Conservation (phyloP, 2,113 vertebrate species). For the Petroica traversi region DNA sequence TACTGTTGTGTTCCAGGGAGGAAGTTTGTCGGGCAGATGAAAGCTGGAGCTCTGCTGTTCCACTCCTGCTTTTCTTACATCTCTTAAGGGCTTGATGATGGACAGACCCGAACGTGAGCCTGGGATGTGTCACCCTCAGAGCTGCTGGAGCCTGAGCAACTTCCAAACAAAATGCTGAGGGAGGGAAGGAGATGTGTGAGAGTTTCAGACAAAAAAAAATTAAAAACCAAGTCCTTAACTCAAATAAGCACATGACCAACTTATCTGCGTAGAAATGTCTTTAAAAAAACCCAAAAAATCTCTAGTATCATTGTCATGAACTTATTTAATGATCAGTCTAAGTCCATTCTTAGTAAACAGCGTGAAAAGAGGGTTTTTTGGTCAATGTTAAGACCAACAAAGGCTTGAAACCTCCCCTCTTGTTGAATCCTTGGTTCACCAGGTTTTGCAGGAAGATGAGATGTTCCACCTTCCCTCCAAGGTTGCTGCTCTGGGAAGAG, state of each 20-base stretch:
- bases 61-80: background rate
- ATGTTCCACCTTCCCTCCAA: background rate
- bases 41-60: background rate
- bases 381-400: background rate
- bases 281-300: too few species aligned
- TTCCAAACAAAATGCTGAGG: background rate
- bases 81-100: background rate
- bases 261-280: background rate
- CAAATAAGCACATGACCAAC: background rate
- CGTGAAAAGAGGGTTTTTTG: background rate
- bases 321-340: background rate
- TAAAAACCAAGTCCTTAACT: background rate
- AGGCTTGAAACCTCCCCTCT: background rate
- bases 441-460: background rate
- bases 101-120: background rate
- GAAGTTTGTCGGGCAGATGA: background rate
- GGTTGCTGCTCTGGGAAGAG: background rate
- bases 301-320: rapidly evolving
- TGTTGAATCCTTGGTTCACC: background rate
- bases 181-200: background rate
- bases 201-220: background rate
- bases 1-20: rapidly evolving
- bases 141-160: background rate
- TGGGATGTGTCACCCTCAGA: background rate
- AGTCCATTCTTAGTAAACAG: background rate